Evolutionary conservation across 1,140 invertebrate genomes (phyloP).

Genomic region (Carposina sasakii): DNA sequence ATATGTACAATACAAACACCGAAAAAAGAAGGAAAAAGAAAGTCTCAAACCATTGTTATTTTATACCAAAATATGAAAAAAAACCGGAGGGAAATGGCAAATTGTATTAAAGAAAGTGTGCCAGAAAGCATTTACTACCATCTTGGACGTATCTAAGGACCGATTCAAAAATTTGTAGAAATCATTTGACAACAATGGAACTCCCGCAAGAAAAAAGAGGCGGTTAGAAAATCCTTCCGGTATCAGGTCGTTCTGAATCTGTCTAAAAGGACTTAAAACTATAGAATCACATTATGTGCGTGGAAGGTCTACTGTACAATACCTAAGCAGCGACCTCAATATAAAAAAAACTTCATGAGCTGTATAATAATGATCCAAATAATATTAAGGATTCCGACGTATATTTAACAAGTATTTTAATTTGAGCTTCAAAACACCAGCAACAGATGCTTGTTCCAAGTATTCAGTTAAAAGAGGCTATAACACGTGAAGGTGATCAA

Average conservation of each 20-base stretch:
- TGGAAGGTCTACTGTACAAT: not conserved
- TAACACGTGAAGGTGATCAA: not conserved
- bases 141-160: not conserved
- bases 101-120: not conserved
- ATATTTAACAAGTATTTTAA: not conserved
- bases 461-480: not conserved
- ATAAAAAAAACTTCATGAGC: not conserved
- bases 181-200: not conserved
- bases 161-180: not conserved
- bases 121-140: not conserved
- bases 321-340: not conserved
- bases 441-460: constrained; percentile 1
- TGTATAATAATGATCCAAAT: not conserved
- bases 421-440: not conserved
- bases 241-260: not conserved
- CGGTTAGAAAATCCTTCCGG: not conserved
- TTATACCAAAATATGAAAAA: not conserved
- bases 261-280: not conserved
- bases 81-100: too few relatives aligned
- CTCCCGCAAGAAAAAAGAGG: constrained; percentile 2
- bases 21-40: not conserved
- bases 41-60: not conserved
- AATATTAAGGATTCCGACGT: not conserved
- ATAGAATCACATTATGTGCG: not conserved
- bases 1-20: not conserved